These are phyloP conservation scores for Acinonyx jubatus DNA, from an alignment of 2,113 vertebrate species.

Conservation along the genomic window DNA sequence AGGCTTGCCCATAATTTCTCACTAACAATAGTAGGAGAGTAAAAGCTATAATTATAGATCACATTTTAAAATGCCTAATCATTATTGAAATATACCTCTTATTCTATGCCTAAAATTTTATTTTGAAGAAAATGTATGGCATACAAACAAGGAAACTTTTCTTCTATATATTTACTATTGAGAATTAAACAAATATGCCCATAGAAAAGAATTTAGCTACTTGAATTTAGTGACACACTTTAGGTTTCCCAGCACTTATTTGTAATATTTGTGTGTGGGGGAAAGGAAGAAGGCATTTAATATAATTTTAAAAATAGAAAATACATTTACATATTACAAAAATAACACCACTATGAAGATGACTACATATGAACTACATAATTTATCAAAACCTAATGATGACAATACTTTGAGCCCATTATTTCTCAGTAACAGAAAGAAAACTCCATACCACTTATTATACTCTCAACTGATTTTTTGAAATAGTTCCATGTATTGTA, in stretches of 20 bases:
- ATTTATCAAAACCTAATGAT: background rate
- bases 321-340: background rate
- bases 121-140: background rate
- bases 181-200: background rate
- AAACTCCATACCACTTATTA: background rate
- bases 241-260: background rate
- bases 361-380: background rate
- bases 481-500: background rate
- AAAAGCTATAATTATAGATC: constrained; percentile 37
- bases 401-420: background rate
- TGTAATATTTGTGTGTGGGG: background rate
- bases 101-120: background rate
- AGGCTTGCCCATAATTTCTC: constrained; percentile 13
- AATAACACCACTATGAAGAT: background rate
- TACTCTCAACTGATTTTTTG: background rate
- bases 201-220: background rate
- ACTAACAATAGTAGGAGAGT: background rate
- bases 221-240: background rate
- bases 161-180: background rate
- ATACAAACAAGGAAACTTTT: background rate
- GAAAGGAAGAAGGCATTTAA: background rate
- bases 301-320: background rate
- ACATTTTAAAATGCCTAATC: background rate
- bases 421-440: background rate
- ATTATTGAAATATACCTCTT: background rate